Percentiles rank a stretch among this genome's conserved stretches.
Evolutionary conservation across 2,888 invertebrate genomes (phyloP).

Genomic region (Mamestra brassicae): DNA sequence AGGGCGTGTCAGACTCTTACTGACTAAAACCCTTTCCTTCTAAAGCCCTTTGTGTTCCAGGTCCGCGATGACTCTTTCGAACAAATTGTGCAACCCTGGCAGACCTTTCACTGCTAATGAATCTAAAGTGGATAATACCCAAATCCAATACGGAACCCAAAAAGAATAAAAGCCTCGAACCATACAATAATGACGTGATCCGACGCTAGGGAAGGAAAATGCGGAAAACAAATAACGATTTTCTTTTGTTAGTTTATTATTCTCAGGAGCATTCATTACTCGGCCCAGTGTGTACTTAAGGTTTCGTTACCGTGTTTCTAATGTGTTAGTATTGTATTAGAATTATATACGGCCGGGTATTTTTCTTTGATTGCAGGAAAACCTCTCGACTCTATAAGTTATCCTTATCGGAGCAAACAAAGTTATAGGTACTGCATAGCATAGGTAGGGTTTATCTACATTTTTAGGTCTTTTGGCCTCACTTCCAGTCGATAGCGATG

Average conservation of each 20-base stretch:
- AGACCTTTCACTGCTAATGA: background rate
- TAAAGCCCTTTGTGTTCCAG: no score
- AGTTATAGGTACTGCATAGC: constrained; percentile 8
- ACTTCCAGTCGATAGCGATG: no score
- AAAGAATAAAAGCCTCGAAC: constrained; percentile 71
- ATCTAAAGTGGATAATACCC: background rate
- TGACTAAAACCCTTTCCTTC: no score
- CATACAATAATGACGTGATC: constrained; percentile 87
- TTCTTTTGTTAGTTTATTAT: constrained; percentile 90
- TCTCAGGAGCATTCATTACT: constrained; percentile 88
- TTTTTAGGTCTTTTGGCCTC: no score
- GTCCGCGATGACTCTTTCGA: no score
- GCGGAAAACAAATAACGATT: constrained; percentile 88
- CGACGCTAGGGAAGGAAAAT: constrained; percentile 81
- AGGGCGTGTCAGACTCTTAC: no score
- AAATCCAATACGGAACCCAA: constrained; percentile 65
- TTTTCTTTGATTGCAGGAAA: constrained; percentile 56
- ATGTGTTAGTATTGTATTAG: constrained; percentile 65
- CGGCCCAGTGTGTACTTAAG: constrained; percentile 74
- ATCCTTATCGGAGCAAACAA: constrained; percentile 38
- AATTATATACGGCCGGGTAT: constrained; percentile 53
- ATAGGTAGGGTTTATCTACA: no score
- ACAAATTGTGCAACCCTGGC: no score
- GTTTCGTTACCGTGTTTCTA: constrained; percentile 58
- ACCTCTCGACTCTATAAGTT: constrained; percentile 25